These are phyloP conservation scores for Spisula subtruncata DNA, from an alignment of 2,888 invertebrate genomes.

Conservation along the genomic window DNA sequence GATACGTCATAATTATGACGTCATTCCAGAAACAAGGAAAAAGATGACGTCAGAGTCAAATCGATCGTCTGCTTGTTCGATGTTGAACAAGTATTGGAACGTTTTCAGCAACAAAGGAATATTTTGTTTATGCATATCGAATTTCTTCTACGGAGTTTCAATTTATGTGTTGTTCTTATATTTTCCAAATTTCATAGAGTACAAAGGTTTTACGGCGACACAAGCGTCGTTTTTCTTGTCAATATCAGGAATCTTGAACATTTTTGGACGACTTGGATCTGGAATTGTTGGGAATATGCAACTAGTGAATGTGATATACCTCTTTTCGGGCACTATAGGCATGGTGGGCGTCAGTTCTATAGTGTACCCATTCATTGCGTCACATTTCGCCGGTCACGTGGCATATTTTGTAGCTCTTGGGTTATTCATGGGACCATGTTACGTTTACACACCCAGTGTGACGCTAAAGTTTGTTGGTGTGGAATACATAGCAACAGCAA, in stretches of 20 bases:
- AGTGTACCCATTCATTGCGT: constrained; percentile 46
- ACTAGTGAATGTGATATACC: constrained; percentile 38
- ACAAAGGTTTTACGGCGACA: constrained; percentile 25
- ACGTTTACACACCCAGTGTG: constrained; percentile 35
- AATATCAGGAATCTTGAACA: constrained; percentile 46
- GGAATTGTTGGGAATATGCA: constrained; percentile 48
- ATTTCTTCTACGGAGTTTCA: constrained; percentile 43
- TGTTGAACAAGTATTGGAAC: background rate
- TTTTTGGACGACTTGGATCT: constrained; percentile 44
- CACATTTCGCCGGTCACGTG: constrained; percentile 39
- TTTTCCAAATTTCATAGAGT: constrained; percentile 52
- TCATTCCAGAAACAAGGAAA: constrained; percentile 37
- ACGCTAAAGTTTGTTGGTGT: constrained; percentile 39
- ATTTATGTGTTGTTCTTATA: constrained; percentile 59
- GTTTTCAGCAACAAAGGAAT: constrained; percentile 42
- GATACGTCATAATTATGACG: background rate
- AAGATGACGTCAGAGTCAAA: constrained; percentile 1
- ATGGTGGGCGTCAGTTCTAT: constrained; percentile 34
- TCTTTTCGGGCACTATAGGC: constrained; percentile 44
- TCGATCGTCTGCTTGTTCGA: background rate
- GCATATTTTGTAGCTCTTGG: constrained; percentile 33
- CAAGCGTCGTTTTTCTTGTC: constrained; percentile 56
- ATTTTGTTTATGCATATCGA: constrained; percentile 30
- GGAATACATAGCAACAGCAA: constrained; percentile 39
- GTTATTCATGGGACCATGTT: constrained; percentile 36